phyloP scores from a whole-genome alignment of 1,140 invertebrate species.

The Hormaphis cornu region DNA sequence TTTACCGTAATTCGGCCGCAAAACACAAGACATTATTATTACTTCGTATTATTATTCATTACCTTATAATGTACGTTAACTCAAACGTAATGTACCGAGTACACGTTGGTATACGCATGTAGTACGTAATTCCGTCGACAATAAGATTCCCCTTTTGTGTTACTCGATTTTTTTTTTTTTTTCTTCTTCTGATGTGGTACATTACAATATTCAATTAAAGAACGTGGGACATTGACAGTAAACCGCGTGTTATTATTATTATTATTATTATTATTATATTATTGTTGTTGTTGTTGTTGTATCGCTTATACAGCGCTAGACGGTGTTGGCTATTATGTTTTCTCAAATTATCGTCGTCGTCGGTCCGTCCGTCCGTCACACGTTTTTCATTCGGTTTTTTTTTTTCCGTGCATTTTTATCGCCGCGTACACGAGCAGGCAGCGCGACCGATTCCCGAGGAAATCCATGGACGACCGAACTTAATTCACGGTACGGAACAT shows the following conservation, averaged over 20 bases:
- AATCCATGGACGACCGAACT: no score
- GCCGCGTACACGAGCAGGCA: not conserved
- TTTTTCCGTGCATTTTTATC: not conserved
- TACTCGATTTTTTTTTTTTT: not conserved
- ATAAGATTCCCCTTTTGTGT: not conserved
- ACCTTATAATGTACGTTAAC: no score
- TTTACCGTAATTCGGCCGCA: no score
- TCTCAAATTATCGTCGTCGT: conserved; percentile 12
- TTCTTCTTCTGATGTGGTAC: conserved; percentile 1
- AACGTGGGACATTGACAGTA: conserved; percentile 29
- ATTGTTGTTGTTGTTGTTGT: not conserved
- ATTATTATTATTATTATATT: not conserved
- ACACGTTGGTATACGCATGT: not conserved
- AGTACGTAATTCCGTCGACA: not conserved
- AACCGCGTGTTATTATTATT: conserved; percentile 7
- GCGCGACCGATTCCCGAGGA: not conserved
- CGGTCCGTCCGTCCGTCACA: conserved; percentile 19
- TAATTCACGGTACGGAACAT: no score
- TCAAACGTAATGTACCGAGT: no score
- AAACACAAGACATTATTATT: no score
- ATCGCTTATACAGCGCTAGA: not conserved
- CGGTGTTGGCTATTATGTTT: not conserved
- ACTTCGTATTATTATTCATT: no score
- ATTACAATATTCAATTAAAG: conserved; percentile 32
- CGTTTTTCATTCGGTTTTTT: not conserved